phyloP scores from a whole-genome alignment of 2,113 vertebrate species.

The Psephotus haematonotus region DNA sequence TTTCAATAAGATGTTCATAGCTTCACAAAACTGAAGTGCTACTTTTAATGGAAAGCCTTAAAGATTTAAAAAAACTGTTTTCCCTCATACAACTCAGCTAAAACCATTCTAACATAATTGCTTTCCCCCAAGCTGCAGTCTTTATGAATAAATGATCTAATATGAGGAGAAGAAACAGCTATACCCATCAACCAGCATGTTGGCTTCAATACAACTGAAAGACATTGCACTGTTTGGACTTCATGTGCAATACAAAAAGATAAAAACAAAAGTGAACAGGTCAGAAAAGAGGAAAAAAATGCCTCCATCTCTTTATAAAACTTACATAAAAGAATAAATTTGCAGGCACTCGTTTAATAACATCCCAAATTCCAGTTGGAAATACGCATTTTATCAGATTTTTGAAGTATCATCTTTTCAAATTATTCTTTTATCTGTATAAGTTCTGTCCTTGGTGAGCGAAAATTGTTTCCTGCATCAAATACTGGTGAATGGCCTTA shows the following conservation, averaged over 20 bases:
- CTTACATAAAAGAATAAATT: background rate
- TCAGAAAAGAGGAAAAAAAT: background rate
- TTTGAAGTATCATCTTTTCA: background rate
- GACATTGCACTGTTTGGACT: background rate
- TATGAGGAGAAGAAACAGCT: background rate
- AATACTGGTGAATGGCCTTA: background rate
- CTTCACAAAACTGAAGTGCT: background rate
- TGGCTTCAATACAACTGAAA: background rate
- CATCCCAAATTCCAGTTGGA: background rate
- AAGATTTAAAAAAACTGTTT: background rate
- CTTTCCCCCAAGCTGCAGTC: background rate
- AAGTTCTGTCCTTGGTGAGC: background rate
- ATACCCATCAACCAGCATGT: background rate
- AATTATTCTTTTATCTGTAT: background rate
- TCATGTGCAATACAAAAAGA: background rate
- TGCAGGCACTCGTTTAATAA: background rate
- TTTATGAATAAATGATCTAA: constrained; percentile 36
- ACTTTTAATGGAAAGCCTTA: background rate
- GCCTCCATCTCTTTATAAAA: background rate
- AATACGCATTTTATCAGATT: background rate
- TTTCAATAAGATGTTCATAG: background rate
- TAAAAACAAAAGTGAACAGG: background rate
- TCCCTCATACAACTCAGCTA: background rate
- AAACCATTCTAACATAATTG: background rate
- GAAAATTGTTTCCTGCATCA: background rate